phyloP scores from a whole-genome alignment of 2,113 vertebrate genomes.

The Mustela nigripes region DNA sequence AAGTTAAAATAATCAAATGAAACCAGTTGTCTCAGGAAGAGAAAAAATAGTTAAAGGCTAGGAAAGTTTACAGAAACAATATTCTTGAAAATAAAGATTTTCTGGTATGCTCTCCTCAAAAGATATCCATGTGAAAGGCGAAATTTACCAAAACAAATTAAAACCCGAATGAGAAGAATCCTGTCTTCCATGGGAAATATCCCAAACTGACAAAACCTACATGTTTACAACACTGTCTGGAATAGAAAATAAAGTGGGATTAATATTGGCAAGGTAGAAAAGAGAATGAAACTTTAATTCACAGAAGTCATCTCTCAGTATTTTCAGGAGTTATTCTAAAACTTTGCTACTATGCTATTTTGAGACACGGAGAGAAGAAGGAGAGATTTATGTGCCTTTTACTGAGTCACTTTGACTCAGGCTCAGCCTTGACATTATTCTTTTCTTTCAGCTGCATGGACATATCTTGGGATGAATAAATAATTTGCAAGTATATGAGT shows the following conservation, averaged over 20 bases:
- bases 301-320: not conserved
- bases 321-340: constrained; percentile 46
- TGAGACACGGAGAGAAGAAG: constrained; percentile 38
- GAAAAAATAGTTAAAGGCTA: not conserved
- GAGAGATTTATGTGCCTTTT: constrained; percentile 66
- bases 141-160: constrained; percentile 55
- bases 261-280: not conserved
- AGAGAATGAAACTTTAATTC: not conserved
- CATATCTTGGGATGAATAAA: constrained; percentile 74
- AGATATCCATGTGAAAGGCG: not conserved
- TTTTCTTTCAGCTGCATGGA: constrained; percentile 62
- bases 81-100: constrained; percentile 41
- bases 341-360: not conserved
- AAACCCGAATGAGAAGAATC: not conserved
- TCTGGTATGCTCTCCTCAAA: not conserved
- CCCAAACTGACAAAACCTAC: not conserved
- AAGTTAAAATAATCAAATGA: constrained; percentile 61
- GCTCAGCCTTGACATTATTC: constrained; percentile 40
- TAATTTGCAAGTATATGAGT: constrained; percentile 79
- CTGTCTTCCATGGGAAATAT: not conserved
- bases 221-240: not conserved
- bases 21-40: not conserved
- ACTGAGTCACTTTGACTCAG: constrained; percentile 59
- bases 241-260: not conserved
- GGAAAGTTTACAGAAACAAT: not conserved